Conservation (phyloP, 1,140 invertebrate genomes). For the Camponotus vicinus region DNA sequence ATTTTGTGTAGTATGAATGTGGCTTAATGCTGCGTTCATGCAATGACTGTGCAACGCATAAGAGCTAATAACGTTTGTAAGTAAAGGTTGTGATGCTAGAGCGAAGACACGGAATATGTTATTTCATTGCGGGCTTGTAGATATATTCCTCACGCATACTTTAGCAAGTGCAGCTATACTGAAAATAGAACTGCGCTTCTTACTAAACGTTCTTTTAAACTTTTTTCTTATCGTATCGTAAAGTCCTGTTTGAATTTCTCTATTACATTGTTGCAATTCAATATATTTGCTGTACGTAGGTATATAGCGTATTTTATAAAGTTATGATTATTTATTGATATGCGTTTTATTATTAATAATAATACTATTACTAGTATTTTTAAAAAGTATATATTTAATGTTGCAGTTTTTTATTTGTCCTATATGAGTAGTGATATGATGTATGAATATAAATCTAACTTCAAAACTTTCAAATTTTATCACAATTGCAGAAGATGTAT, state of each 20-base stretch:
- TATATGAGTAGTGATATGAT: too few species aligned
- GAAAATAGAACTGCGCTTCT: conserved; percentile 25
- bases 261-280: conserved; percentile 25
- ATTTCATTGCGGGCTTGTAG: conserved; percentile 30
- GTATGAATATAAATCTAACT: neutral
- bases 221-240: neutral
- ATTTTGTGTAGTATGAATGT: neutral
- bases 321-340: neutral
- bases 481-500: too few species aligned
- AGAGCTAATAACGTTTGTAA: conserved; percentile 66
- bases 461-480: neutral
- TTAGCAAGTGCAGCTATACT: conserved; percentile 29
- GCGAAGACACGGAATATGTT: conserved; percentile 53
- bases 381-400: too few species aligned
- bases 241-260: neutral
- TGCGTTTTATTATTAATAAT: neutral
- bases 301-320: neutral
- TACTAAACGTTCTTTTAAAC: conserved; percentile 13
- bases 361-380: neutral
- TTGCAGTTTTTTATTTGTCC: too few species aligned
- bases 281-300: neutral
- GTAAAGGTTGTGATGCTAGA: conserved; percentile 63
- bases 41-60: conserved; percentile 68
- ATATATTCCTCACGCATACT: conserved; percentile 28
- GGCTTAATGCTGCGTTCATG: conserved; percentile 4